A percentile compares a stretch with the other conserved stretches of the same genome.
These are phyloP conservation scores for Chlorops oryzae DNA, from an alignment of 1,140 invertebrate genomes.

Conservation along the genomic window DNA sequence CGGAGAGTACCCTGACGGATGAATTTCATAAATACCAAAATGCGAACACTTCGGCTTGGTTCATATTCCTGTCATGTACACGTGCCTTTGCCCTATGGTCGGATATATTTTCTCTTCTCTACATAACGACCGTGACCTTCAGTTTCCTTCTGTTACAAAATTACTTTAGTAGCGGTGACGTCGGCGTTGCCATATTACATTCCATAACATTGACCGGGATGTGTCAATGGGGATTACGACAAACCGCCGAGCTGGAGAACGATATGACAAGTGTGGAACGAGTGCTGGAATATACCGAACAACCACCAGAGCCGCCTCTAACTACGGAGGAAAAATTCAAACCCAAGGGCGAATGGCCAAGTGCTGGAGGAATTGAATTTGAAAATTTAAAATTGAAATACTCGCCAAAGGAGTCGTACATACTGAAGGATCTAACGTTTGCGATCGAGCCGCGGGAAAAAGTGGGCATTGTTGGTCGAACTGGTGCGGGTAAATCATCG, in stretches of 20 bases:
- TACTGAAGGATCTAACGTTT: conserved; percentile 63
- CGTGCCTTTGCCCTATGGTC: conserved; percentile 58
- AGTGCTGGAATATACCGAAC: conserved; percentile 65
- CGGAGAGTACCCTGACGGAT: conserved; percentile 56
- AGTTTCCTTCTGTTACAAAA: conserved; percentile 50
- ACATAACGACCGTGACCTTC: conserved; percentile 53
- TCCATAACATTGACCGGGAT: conserved; percentile 68
- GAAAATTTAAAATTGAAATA: conserved; percentile 55
- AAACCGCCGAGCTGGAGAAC: conserved; percentile 77
- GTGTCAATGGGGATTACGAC: conserved; percentile 82
- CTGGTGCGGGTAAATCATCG: conserved; percentile 89
- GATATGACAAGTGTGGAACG: conserved; percentile 81
- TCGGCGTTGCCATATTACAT: conserved; percentile 76
- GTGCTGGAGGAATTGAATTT: conserved; percentile 62
- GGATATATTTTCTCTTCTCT: conserved; percentile 64
- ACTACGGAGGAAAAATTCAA: conserved; percentile 50
- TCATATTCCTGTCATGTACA: conserved; percentile 61
- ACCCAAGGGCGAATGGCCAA: conserved; percentile 65
- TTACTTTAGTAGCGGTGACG: conserved; percentile 61
- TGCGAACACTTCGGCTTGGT: conserved; percentile 66
- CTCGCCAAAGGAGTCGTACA: conserved; percentile 47
- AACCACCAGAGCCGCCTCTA: conserved; percentile 52
- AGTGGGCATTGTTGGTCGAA: conserved; percentile 79
- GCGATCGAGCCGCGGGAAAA: conserved; percentile 65
- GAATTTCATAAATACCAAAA: conserved; percentile 65